These are phyloP conservation scores for Timandra comae DNA, from an alignment of 2,888 invertebrate species.

Conservation along the genomic window DNA sequence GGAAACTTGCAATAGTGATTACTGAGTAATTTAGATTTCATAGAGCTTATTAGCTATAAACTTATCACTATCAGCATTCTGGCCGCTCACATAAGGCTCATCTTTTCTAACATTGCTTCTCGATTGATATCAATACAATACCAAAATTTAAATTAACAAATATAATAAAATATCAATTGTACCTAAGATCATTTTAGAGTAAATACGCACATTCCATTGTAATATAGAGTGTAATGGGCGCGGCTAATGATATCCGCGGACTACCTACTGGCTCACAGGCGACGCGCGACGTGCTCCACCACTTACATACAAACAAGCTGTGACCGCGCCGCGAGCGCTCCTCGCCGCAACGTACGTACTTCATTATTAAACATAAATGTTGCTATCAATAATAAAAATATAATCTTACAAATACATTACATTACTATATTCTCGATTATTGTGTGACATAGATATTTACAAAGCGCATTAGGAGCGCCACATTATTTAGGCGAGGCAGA, in stretches of 20 bases:
- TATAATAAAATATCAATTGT: conserved; percentile 76
- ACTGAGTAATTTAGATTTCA: conserved; percentile 73
- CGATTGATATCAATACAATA: conserved; percentile 72
- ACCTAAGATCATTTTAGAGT: conserved; percentile 74
- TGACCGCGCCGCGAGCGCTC: conserved; percentile 17
- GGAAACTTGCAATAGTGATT: conserved; percentile 73
- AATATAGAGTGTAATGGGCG: conserved; percentile 53
- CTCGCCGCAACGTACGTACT: conserved; percentile 51
- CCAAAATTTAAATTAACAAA: conserved; percentile 74
- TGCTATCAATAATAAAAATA: conserved; percentile 76
- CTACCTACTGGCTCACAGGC: conserved; percentile 44
- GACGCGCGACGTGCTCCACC: conserved; percentile 26
- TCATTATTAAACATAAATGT: conserved; percentile 66
- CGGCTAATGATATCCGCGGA: conserved; percentile 38
- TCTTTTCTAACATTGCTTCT: conserved; percentile 70
- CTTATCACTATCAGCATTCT: conserved; percentile 70
- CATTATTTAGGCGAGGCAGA: conserved; percentile 61
- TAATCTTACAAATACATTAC: conserved; percentile 76
- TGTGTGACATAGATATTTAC: conserved; percentile 77
- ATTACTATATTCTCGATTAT: conserved; percentile 74
- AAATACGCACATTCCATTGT: conserved; percentile 65
- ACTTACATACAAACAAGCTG: conserved; percentile 24
- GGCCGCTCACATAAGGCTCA: conserved; percentile 53
- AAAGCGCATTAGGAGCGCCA: conserved; percentile 69
- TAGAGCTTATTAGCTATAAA: conserved; percentile 69